Percentiles rank a stretch among this genome's conserved stretches.
These are phyloP conservation scores for Columba livia DNA, from an alignment of 2,113 vertebrate genomes.

Conservation along the genomic window DNA sequence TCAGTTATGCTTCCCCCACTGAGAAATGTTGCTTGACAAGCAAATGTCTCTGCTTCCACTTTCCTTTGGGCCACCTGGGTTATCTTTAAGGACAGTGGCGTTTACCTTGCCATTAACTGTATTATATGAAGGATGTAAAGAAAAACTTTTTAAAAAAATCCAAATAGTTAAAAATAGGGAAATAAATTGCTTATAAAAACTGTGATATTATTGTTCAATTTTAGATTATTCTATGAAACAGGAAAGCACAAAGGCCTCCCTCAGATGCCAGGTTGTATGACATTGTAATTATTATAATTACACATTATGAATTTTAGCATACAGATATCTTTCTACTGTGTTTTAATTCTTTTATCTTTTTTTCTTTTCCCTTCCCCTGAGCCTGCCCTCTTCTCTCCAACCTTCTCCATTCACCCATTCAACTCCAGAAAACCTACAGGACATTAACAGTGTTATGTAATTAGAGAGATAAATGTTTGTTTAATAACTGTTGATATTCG, in stretches of 20 bases:
- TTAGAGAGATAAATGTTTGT: slow-evolving; percentile 84
- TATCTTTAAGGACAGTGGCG: background rate
- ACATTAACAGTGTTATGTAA: slow-evolving; percentile 85
- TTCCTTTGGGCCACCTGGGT: background rate
- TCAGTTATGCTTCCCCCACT: background rate
- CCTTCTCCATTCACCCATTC: background rate
- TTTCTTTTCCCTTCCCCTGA: accelerated
- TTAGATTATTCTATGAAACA: slow-evolving; percentile 73
- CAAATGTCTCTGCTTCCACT: slow-evolving; percentile 32
- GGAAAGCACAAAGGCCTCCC: slow-evolving; percentile 91
- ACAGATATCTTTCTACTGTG: slow-evolving; percentile 92
- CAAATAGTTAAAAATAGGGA: slow-evolving; percentile 24
- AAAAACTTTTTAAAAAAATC: background rate
- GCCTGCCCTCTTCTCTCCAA: background rate
- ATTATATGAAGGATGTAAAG: background rate
- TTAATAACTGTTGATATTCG: slow-evolving; percentile 83
- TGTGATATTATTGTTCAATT: slow-evolving; percentile 76
- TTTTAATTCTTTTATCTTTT: slow-evolving; percentile 76
- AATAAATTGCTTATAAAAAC: slow-evolving; percentile 53
- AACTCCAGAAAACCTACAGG: slow-evolving; percentile 71
- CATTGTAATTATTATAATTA: slow-evolving; percentile 92
- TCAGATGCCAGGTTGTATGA: slow-evolving; percentile 87
- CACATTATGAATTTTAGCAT: slow-evolving; percentile 90
- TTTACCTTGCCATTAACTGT: slow-evolving; percentile 29
- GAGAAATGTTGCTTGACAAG: slow-evolving; percentile 13